Conservation (phyloP, 2,888 invertebrate species). For the Nasonia oneida region DNA sequence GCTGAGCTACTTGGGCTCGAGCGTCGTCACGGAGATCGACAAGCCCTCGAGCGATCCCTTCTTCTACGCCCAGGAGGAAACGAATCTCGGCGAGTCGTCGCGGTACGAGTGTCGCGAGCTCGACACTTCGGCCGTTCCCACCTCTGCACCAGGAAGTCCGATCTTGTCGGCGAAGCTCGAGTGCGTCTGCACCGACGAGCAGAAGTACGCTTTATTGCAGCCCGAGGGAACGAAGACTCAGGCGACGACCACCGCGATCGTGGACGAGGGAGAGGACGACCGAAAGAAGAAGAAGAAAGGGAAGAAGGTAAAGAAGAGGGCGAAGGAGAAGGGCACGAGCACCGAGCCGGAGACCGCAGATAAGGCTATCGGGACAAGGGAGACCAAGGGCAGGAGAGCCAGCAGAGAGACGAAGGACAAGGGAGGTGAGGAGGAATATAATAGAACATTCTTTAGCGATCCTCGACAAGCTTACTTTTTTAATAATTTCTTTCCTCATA, state of each 20-base stretch:
- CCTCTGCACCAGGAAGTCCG: not conserved
- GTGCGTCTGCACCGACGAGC: slow-evolving; percentile 59
- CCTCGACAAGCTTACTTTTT: too few species aligned
- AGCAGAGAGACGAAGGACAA: not conserved
- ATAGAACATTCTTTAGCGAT: not conserved
- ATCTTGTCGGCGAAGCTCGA: not conserved
- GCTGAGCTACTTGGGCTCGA: slow-evolving; percentile 71
- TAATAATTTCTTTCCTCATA: too few species aligned
- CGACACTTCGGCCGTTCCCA: slow-evolving; percentile 60
- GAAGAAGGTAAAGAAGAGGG: slow-evolving; percentile 51
- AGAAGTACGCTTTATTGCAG: slow-evolving; percentile 6
- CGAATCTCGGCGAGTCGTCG: slow-evolving; percentile 61
- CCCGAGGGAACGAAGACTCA: not conserved
- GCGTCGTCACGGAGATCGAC: slow-evolving; percentile 72
- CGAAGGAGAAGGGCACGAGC: slow-evolving; percentile 24
- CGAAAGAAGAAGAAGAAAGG: slow-evolving; percentile 11
- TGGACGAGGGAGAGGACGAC: not conserved
- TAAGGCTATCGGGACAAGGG: slow-evolving; percentile 6
- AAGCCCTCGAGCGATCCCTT: slow-evolving; percentile 38
- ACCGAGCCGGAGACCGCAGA: slow-evolving; percentile 44
- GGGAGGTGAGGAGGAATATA: not conserved
- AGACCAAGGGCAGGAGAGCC: not conserved
- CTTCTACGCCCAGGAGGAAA: slow-evolving; percentile 71
- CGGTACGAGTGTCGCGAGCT: slow-evolving; percentile 68
- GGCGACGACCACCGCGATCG: not conserved